phyloP scores from a whole-genome alignment of 2,797 vertebrate species.

The Urophycis tenuis region DNA sequence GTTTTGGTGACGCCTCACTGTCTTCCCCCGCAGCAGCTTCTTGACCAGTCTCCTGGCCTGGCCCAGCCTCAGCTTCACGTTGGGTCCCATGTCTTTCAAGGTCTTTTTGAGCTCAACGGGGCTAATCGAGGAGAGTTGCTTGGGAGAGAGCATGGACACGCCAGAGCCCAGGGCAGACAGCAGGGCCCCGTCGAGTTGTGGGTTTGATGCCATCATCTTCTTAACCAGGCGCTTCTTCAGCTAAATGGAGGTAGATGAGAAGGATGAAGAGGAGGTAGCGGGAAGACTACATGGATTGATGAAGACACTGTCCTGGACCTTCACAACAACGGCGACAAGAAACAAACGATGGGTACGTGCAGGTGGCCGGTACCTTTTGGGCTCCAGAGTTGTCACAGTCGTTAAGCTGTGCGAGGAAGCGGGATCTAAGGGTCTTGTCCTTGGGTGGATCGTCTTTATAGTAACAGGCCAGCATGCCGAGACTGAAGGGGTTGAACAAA shows the following conservation, averaged over 20 bases:
- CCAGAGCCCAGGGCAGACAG: constrained; percentile 34
- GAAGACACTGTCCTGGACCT: neutral
- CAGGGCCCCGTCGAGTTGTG: too few species aligned
- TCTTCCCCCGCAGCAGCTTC: constrained; percentile 36
- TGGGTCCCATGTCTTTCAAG: constrained; percentile 34
- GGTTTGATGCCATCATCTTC: constrained; percentile 31
- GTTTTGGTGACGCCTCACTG: constrained; percentile 39
- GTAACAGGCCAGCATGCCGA: constrained; percentile 64
- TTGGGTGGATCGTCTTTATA: constrained; percentile 35
- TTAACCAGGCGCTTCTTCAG: constrained; percentile 51
- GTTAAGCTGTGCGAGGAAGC: constrained; percentile 54
- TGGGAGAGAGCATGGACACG: constrained; percentile 33
- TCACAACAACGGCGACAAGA: neutral
- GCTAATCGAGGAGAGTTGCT: constrained; percentile 38
- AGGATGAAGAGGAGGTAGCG: neutral
- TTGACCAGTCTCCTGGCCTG: constrained; percentile 47
- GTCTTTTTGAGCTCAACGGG: constrained; percentile 12
- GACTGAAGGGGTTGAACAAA: constrained; percentile 42
- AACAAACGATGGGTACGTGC: neutral
- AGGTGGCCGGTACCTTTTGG: constrained; percentile 50
- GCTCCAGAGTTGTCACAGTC: constrained; percentile 41
- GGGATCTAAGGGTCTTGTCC: constrained; percentile 34
- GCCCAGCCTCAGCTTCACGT: constrained; percentile 33
- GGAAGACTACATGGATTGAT: neutral
- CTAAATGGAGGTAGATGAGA: constrained; percentile 35